These are phyloP conservation scores for Mixornis gularis DNA, from an alignment of 2,113 vertebrate species.

Conservation along the genomic window DNA sequence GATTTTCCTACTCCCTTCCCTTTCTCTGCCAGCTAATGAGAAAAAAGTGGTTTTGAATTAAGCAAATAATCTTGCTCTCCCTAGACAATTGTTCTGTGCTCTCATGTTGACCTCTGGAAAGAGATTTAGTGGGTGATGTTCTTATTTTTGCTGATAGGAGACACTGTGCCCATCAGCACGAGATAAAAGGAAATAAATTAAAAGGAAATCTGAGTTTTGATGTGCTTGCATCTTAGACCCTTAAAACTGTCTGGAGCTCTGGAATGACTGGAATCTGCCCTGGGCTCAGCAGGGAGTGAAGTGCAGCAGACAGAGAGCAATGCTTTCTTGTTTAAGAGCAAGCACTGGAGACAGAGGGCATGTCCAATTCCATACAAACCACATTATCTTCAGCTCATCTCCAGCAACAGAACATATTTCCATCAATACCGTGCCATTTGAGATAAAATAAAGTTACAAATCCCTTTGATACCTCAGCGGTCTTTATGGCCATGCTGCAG, in stretches of 20 bases:
- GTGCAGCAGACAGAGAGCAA: neutral
- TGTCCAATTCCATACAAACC: constrained; percentile 4
- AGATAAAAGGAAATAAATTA: constrained; percentile 28
- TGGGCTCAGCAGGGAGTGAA: neutral
- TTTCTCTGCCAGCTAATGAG: constrained; percentile 22
- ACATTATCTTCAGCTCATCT: constrained; percentile 1
- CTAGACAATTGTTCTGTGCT: constrained; percentile 3
- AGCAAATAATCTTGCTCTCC: constrained; percentile 18
- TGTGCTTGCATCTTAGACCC: constrained; percentile 19
- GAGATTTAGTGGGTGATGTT: constrained; percentile 41
- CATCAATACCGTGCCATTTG: neutral
- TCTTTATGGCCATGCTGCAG: neutral
- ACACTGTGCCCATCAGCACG: neutral
- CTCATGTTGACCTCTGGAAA: constrained; percentile 11
- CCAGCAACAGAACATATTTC: neutral
- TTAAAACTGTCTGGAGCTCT: constrained; percentile 2
- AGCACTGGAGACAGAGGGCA: neutral
- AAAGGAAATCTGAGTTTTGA: constrained; percentile 29
- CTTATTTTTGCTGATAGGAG: constrained; percentile 22
- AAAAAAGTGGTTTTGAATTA: constrained; percentile 43
- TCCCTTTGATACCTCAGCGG: neutral
- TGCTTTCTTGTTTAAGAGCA: neutral
- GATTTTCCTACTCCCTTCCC: constrained; percentile 21
- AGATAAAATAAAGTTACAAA: neutral
- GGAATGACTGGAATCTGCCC: constrained; percentile 52